Base-by-base conservation (phyloP, 2,888 invertebrate genomes). In the Syrphus vitripennis region DNA sequence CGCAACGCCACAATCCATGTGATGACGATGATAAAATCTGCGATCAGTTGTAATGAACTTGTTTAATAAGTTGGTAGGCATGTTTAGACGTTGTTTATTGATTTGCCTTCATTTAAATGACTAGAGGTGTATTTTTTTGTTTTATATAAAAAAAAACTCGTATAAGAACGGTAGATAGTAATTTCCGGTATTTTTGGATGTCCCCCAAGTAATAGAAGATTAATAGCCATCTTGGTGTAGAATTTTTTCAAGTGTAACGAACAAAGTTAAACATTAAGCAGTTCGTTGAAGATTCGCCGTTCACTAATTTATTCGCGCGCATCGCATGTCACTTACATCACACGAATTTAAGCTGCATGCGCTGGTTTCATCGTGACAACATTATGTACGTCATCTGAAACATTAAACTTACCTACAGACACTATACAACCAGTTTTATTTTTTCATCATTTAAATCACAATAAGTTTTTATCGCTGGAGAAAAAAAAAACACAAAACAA, bases 11-110 rank as follows among this genome's bases (percentile, higher is more conserved):
- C 12, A 34, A 10, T 50, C 7, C 14, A 14, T 24, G 6, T 16
- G 3, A 16, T 4, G 4, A 40, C 53, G 48, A 19, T 34, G 53
- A 45, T 70, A 75, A 78, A 75, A 78, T 70, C 74, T 63, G 42
- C 72, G 63, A 74, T 55, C 67, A 55, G 67, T 78, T 83, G 83
- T 78, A 83, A 74, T 83, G 78, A 83, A 83, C 83, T 83, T 83
- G 83, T 83, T 78, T 78, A 83, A 78, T 83, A 74, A 69, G 67
- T 57, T 63, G 45, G 61, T 61, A 45, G 82, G 77, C 72, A 77
- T 77, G 82, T 72, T 67, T 37, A 55, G 78, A 72, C 78, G 50
- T 61, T 59, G 19, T 45, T 59, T 83, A 78, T 78, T 78, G 78
- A 78, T 74, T 78, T 74, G 63, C 61, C 69, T 78, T 45, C 21